These are phyloP conservation scores for Idris sp. DNA, from an alignment of 1,140 invertebrate species.

Conservation along the genomic window DNA sequence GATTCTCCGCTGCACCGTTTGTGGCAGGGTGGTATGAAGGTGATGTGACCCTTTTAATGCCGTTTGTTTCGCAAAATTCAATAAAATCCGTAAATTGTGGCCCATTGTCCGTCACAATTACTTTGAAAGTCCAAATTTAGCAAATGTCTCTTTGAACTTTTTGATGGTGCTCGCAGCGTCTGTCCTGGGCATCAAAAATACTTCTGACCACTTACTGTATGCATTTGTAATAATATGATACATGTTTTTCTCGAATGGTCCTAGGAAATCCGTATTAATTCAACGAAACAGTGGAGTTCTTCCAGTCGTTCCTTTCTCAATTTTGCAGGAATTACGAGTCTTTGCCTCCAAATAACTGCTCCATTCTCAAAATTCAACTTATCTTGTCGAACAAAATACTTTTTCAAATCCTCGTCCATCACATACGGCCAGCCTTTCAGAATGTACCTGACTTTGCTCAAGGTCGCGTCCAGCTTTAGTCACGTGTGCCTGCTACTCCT, in stretches of 20 bases:
- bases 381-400: not conserved
- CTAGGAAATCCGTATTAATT: slow-evolving; percentile 64
- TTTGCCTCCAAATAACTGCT: not conserved
- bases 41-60: slow-evolving; percentile 24
- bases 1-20: slow-evolving; percentile 57
- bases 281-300: slow-evolving; percentile 29
- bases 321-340: not conserved
- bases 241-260: slow-evolving; percentile 52
- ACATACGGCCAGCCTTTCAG: not conserved
- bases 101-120: slow-evolving; percentile 13
- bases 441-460: not conserved
- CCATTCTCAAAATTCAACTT: not conserved
- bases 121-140: slow-evolving; percentile 4
- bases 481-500: too few species aligned
- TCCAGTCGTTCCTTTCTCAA: not conserved
- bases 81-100: slow-evolving; percentile 29
- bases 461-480: not conserved
- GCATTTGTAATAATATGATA: slow-evolving; percentile 61
- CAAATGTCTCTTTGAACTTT: slow-evolving; percentile 39
- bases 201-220: slow-evolving; percentile 55
- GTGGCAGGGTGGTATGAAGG: slow-evolving; percentile 56
- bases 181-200: slow-evolving; percentile 31
- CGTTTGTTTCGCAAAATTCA: slow-evolving; percentile 31
- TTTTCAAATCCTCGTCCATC: not conserved
- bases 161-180: slow-evolving; percentile 27